Evolutionary conservation across 2,113 vertebrate genomes (phyloP), one percentile per base, ranked within the genome.

Genomic region (Nothobranchius furzeri): DNA sequence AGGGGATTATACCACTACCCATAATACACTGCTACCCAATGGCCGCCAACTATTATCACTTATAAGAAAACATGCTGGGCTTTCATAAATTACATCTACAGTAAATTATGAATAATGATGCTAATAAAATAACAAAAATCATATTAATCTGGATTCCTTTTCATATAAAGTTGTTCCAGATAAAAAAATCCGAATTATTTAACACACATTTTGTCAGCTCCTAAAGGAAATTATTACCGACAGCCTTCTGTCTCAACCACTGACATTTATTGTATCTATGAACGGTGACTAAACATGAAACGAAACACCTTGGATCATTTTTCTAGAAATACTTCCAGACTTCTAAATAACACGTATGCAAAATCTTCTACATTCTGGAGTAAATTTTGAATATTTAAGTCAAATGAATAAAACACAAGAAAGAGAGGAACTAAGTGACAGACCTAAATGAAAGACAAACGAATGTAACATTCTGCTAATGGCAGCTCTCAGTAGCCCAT

Each of bases 361-460:
- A 10, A 12, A 24, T 51, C n/a, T 24, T 51, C 17, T 50, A 12
- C 11, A 2, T 0, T 24, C 9, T 4, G 1, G 25, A 13, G 14
- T 9, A n/a, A 52, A 14, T 48, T 15, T 46, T 60, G 6, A 45
- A 69, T 52, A 73, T 17, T 7, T 60, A 68, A 59, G 47, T 59
- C 17, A 45, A 51, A 42, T 43, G 43, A 64, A 68, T 46, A 45
- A 60, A 64, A 63, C 54, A 46, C 13, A 13, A 42, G 52, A 59
- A 53, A 37, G 48, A 7, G 24, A 68, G 35, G 51, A 8, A 49
- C n/a, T n/a, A 49, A 49, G 15, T 49, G 47, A 17, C 47, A 30
- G n/a, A 49, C 47, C 40, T 50, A 64, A 68, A 73, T 54, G 53
- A 40, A 67, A 45, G 47, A 68, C 47, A 57, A n/a, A 57, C 35